A percentile compares a stretch with the other conserved stretches of the same genome.
These are phyloP conservation scores for Aspidiotus rigidus DNA, from an alignment of 2,888 invertebrate species.

Conservation along the genomic window DNA sequence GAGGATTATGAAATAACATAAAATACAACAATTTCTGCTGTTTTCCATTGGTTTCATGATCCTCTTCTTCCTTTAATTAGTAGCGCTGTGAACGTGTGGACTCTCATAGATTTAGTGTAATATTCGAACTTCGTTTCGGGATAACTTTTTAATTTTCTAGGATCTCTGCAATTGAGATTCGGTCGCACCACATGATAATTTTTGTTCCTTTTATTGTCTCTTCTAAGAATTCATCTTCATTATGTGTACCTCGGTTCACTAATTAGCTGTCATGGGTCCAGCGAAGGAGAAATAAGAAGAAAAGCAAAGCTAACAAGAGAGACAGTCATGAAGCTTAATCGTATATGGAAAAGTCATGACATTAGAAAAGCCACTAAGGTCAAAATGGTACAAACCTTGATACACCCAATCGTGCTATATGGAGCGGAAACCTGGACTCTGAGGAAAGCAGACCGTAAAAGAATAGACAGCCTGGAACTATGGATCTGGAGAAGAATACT, in stretches of 20 bases:
- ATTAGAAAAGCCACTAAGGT: not conserved
- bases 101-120: no score
- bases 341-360: not conserved
- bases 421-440: not conserved
- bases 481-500: not conserved
- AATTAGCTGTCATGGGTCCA: not conserved
- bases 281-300: not conserved
- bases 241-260: not conserved
- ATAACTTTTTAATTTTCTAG: no score
- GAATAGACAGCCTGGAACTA: not conserved
- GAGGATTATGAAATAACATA: no score
- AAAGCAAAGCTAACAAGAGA: not conserved
- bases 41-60: no score
- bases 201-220: no score
- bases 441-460: not conserved
- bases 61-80: no score
- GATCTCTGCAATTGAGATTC: no score
- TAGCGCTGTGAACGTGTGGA: no score
- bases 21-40: no score
- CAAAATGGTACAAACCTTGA: not conserved
- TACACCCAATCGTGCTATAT: not conserved
- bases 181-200: no score
- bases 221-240: no score
- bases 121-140: no score
- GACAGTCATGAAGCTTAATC: not conserved